Percentiles rank a stretch among this genome's conserved stretches.
phyloP scores from a whole-genome alignment of 2,888 invertebrate genomes.

The Pseudanteris insignis region DNA sequence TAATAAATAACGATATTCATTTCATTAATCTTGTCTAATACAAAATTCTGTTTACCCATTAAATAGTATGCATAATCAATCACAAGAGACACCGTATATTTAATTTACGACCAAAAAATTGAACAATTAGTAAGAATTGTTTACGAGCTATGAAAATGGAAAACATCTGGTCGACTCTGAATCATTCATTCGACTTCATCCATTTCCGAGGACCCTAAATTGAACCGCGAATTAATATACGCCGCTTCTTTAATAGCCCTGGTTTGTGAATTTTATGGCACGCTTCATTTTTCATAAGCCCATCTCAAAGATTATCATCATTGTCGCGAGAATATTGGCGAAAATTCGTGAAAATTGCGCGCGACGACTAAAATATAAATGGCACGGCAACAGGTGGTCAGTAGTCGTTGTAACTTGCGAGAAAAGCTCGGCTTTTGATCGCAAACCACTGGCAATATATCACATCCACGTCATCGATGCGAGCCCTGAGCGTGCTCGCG shows the following conservation, averaged over 20 bases:
- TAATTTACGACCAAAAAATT: too few relatives aligned
- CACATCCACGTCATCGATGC: conserved; percentile 63
- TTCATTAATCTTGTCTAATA: too few relatives aligned
- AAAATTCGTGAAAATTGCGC: conserved; percentile 35
- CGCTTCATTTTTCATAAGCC: conserved; percentile 26
- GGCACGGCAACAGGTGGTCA: conserved; percentile 65
- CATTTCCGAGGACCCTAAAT: conserved; percentile 2
- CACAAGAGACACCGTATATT: too few relatives aligned
- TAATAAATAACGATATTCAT: too few relatives aligned
- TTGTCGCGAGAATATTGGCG: conserved; percentile 28
- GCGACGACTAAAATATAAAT: conserved; percentile 61
- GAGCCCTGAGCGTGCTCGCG: conserved; percentile 60
- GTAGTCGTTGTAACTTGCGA: conserved; percentile 56
- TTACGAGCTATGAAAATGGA: too few relatives aligned
- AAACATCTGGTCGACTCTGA: too few relatives aligned
- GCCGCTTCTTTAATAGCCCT: neutral
- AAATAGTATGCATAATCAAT: too few relatives aligned
- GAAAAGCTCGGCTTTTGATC: conserved; percentile 57
- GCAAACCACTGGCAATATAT: conserved; percentile 55
- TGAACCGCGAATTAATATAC: conserved; percentile 15
- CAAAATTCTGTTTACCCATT: too few relatives aligned
- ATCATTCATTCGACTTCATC: conserved; percentile 1
- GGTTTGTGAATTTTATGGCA: conserved; percentile 11
- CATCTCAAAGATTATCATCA: conserved; percentile 36
- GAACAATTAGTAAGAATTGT: too few relatives aligned